Evolutionary conservation across 64 coral and sea anemone genomes (phyloP).

Genomic region (Montipora efflorescens): DNA sequence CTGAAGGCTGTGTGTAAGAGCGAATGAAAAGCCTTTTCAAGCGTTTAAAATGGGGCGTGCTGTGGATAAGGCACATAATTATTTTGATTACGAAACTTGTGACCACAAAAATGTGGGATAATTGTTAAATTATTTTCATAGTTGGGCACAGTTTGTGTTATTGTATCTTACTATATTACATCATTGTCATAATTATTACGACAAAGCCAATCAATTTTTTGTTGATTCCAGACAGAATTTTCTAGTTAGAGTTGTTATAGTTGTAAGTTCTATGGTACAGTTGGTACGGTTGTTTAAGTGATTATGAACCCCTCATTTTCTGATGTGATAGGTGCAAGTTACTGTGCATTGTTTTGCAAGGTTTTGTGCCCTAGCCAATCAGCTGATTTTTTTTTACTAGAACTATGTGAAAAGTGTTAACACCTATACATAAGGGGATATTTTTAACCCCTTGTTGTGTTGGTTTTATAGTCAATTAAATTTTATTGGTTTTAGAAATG

Average conservation of each 20-base stretch:
- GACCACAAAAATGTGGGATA: not conserved
- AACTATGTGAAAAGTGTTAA: not conserved
- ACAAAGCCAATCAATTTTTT: not conserved
- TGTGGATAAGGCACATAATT: not conserved
- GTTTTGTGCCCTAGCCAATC: not conserved
- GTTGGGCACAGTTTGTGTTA: not conserved
- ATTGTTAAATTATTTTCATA: not conserved
- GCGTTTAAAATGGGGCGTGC: constrained; percentile 41
- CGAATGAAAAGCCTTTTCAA: constrained; percentile 66
- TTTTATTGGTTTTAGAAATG: not conserved
- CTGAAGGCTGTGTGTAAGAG: constrained; percentile 43
- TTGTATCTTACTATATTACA: not conserved
- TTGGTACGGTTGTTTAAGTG: not conserved
- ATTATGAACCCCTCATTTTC: not conserved
- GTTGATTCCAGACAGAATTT: not conserved
- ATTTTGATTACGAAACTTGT: not conserved
- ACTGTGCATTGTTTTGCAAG: not conserved
- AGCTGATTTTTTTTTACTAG: not conserved
- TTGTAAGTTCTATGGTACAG: too few species aligned
- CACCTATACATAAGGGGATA: not conserved
- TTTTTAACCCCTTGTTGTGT: not conserved
- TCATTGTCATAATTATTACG: not conserved
- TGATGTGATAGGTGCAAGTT: not conserved
- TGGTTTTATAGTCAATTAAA: not conserved
- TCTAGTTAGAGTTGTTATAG: too few species aligned